Percentiles rank a stretch among this genome's conserved stretches.
Conservation (phyloP, 2,113 vertebrate genomes). For the Macroglossus sobrinus region DNA sequence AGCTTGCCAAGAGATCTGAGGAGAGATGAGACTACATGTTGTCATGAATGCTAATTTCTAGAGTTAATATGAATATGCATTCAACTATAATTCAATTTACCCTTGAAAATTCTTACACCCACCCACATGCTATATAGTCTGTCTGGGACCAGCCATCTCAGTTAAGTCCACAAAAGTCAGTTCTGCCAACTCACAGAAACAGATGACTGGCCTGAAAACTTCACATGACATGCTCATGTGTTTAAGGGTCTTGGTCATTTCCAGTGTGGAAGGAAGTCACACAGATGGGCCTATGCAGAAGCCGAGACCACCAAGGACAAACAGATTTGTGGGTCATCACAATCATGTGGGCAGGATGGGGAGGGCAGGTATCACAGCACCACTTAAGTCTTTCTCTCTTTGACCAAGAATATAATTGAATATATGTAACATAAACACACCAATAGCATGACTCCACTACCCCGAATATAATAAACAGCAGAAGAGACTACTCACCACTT, state of each 20-base stretch:
- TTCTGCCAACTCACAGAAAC: not conserved
- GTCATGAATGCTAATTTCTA: not conserved
- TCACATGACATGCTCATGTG: rapidly evolving
- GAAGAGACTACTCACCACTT: not conserved
- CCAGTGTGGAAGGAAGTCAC: not conserved
- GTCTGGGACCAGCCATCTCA: not conserved
- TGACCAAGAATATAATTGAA: not conserved
- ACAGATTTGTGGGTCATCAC: not conserved
- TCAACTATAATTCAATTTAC: not conserved
- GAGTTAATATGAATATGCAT: not conserved
- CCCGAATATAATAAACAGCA: rapidly evolving
- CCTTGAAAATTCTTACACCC: not conserved
- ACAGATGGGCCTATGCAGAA: rapidly evolving
- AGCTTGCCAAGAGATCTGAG: not conserved
- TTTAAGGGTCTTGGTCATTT: rapidly evolving
- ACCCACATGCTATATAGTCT: not conserved
- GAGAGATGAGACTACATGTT: not conserved
- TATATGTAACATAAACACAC: rapidly evolving
- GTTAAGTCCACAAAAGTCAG: not conserved
- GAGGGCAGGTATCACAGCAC: not conserved
- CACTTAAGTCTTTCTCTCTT: not conserved
- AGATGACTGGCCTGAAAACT: not conserved
- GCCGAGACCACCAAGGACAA: not conserved
- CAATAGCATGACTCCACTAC: rapidly evolving
- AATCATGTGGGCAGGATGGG: rapidly evolving